Evolutionary conservation across 2,797 vertebrate genomes (phyloP).

Genomic region (Sebastes steindachneri): DNA sequence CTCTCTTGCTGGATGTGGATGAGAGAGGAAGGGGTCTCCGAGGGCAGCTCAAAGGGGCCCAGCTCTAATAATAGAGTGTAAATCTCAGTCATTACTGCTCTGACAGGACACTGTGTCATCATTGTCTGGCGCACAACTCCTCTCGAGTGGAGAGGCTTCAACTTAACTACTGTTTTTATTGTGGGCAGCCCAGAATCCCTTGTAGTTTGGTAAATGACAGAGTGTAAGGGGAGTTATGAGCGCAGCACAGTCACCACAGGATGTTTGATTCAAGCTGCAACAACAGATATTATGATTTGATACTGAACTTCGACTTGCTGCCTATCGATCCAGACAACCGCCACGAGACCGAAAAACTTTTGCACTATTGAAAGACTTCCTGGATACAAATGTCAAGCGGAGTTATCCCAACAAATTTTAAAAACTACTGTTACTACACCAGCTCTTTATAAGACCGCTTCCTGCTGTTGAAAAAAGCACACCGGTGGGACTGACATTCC

Average conservation of each 20-base stretch:
- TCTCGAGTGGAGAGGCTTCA: conserved; percentile 62
- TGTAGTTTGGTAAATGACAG: conserved; percentile 67
- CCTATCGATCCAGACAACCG: conserved; percentile 34
- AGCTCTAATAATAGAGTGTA: conserved; percentile 82
- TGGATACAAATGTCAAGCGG: conserved; percentile 26
- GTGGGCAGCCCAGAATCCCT: conserved; percentile 42
- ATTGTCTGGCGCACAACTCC: conserved; percentile 72
- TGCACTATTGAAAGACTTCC: conserved; percentile 18
- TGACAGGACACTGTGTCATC: conserved; percentile 81
- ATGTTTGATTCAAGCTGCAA: conserved; percentile 36
- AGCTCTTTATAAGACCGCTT: background rate
- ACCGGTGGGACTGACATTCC: conserved; percentile 68
- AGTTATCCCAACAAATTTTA: conserved; percentile 20
- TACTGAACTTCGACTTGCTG: conserved; percentile 31
- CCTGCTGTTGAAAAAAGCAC: conserved; percentile 12
- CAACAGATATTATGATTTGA: conserved; percentile 35
- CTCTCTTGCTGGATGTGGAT: conserved; percentile 43
- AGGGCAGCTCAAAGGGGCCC: conserved; percentile 73
- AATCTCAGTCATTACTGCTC: conserved; percentile 81
- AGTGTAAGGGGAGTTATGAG: conserved; percentile 32
- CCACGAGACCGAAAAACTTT: conserved; percentile 32
- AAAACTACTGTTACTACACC: conserved; percentile 5
- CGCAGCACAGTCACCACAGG: conserved; percentile 16
- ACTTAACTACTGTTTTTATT: conserved; percentile 75
- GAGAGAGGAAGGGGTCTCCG: conserved; percentile 70